A percentile compares a stretch with the other conserved stretches of the same genome.
Evolutionary conservation across 1,140 invertebrate genomes (phyloP).

Genomic region (Sweltsa coloradensis): DNA sequence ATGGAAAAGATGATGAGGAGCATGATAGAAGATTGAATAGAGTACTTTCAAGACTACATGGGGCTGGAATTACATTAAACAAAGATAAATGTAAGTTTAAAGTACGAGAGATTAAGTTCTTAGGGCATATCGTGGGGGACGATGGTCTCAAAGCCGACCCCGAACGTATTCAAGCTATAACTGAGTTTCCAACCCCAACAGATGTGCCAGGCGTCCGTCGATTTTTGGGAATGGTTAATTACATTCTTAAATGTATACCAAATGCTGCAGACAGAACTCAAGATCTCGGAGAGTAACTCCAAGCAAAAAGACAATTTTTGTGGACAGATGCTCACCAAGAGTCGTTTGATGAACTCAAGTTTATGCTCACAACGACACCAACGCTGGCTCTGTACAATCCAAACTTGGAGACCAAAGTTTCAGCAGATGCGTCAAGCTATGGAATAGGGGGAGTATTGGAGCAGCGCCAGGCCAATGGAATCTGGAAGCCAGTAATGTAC

Average conservation of each 20-base stretch:
- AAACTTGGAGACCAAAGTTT: too few relatives aligned
- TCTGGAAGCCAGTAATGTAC: background rate
- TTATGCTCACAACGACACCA: too few relatives aligned
- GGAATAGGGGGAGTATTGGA: background rate
- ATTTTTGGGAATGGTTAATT: slow-evolving; percentile 30
- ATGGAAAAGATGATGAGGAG: slow-evolving; percentile 1
- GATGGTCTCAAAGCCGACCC: slow-evolving; percentile 26
- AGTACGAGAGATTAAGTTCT: slow-evolving; percentile 21
- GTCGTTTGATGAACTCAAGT: too few relatives aligned
- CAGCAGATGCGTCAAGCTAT: too few relatives aligned
- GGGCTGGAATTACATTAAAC: too few relatives aligned
- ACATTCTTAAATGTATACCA: slow-evolving; percentile 27
- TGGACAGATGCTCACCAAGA: too few relatives aligned
- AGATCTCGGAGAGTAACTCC: too few relatives aligned
- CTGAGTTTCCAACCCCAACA: slow-evolving; percentile 20
- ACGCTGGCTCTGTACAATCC: too few relatives aligned
- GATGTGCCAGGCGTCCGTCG: slow-evolving; percentile 23
- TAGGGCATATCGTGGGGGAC: slow-evolving; percentile 26
- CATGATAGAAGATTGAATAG: slow-evolving; percentile 13
- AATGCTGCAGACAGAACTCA: too few relatives aligned
- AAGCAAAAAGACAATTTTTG: too few relatives aligned
- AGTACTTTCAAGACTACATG: slow-evolving; percentile 10
- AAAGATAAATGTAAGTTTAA: slow-evolving; percentile 21
- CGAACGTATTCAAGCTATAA: slow-evolving; percentile 25
- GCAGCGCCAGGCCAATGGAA: background rate